phyloP scores from a whole-genome alignment of 1,140 invertebrate genomes.

The Atta texana region DNA sequence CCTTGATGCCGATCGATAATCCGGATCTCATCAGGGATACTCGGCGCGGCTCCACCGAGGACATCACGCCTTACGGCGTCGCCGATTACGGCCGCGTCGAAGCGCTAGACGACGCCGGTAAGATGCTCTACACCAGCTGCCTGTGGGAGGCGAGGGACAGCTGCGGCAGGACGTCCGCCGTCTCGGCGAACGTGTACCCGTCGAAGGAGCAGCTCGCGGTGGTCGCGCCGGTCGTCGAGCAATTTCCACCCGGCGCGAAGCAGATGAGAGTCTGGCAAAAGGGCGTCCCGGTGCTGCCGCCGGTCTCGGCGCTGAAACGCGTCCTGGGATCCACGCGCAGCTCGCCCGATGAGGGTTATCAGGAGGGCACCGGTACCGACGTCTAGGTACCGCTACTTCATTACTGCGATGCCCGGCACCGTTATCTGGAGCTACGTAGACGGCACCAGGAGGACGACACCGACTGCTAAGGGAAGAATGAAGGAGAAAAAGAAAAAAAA shows the following conservation, averaged over 20 bases:
- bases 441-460: slow-evolving; percentile 79
- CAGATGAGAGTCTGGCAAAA: slow-evolving; percentile 94
- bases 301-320: slow-evolving; percentile 92
- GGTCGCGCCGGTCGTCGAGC: slow-evolving; percentile 79
- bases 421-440: slow-evolving; percentile 80
- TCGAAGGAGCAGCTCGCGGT: slow-evolving; percentile 93
- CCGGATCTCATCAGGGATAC: slow-evolving; percentile 94
- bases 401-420: slow-evolving; percentile 82
- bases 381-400: slow-evolving; percentile 89
- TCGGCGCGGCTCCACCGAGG: slow-evolving; percentile 80
- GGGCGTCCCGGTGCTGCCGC: slow-evolving; percentile 93
- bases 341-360: slow-evolving; percentile 95
- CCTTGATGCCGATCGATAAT: slow-evolving; percentile 90
- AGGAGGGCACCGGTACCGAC: slow-evolving; percentile 96
- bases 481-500: neutral
- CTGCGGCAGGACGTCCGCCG: slow-evolving; percentile 82
- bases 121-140: slow-evolving; percentile 90
- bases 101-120: slow-evolving; percentile 90
- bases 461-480: slow-evolving; percentile 69
- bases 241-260: slow-evolving; percentile 88
- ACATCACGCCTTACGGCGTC: slow-evolving; percentile 75
- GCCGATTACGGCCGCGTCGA: slow-evolving; percentile 82
- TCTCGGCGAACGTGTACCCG: slow-evolving; percentile 88
- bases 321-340: slow-evolving; percentile 92
- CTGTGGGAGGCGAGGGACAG: slow-evolving; percentile 86